phyloP scores from a whole-genome alignment of 2,888 invertebrate genomes.

The Lasioglossum morio region DNA sequence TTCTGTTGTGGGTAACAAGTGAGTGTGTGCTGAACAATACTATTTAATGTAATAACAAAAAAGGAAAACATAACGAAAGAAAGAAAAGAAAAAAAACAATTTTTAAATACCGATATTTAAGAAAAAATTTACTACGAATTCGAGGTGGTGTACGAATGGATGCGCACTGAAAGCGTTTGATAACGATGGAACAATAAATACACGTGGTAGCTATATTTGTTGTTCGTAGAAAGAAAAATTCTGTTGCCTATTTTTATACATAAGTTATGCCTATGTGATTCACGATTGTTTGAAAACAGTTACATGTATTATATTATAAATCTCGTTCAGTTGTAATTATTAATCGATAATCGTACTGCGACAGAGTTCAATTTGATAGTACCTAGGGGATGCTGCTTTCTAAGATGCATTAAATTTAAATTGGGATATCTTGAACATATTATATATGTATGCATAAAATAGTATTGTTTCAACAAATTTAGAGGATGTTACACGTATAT shows the following conservation, averaged over 20 bases:
- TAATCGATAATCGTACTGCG: conserved; percentile 27
- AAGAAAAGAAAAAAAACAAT: conserved; percentile 1
- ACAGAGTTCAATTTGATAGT: conserved; percentile 27
- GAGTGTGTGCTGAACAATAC: conserved; percentile 83
- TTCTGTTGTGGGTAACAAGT: conserved; percentile 82
- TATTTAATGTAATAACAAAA: conserved; percentile 79
- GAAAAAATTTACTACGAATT: conserved; percentile 40
- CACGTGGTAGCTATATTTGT: conserved; percentile 28
- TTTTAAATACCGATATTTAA: conserved; percentile 46
- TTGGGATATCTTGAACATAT: conserved; percentile 34
- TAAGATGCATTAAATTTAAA: conserved; percentile 29
- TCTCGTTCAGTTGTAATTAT: conserved; percentile 13
- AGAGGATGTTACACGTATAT: conserved; percentile 78
- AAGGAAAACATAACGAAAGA: neutral
- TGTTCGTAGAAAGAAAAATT: conserved; percentile 13
- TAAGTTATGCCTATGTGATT: conserved; percentile 5
- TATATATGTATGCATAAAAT: conserved; percentile 74
- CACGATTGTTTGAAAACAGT: neutral
- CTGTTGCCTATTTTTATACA: conserved; percentile 29
- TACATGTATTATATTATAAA: conserved; percentile 23
- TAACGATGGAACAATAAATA: conserved; percentile 35
- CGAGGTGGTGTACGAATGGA: conserved; percentile 14
- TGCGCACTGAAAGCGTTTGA: conserved; percentile 39
- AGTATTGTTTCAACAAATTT: conserved; percentile 80
- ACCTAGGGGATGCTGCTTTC: conserved; percentile 35